Evolutionary conservation across 2,797 vertebrate species (phyloP).

Genomic region (Lepilemur ruficaudatus): DNA sequence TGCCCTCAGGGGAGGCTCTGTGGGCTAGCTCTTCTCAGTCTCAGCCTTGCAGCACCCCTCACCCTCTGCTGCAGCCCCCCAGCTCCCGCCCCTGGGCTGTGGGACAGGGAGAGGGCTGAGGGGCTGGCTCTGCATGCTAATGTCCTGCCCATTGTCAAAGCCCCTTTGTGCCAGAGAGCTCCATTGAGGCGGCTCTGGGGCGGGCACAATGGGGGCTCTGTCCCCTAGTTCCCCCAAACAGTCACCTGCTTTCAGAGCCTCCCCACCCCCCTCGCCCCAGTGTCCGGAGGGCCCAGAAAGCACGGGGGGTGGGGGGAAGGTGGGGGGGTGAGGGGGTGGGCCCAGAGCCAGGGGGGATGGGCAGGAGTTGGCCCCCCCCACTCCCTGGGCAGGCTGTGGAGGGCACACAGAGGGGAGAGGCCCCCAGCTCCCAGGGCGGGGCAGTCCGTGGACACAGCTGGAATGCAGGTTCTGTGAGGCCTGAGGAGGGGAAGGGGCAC

Average conservation of each 20-base stretch:
- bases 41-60: background rate
- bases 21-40: background rate
- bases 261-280: constrained; percentile 35
- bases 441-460: background rate
- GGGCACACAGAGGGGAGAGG: background rate
- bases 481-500: background rate
- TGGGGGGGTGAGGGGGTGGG: background rate
- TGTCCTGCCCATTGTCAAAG: constrained; percentile 81
- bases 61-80: constrained; percentile 37
- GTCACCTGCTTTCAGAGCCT: constrained; percentile 80
- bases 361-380: background rate
- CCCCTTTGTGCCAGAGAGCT: constrained; percentile 82
- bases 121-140: constrained; percentile 83
- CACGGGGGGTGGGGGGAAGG: background rate
- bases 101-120: constrained; percentile 66
- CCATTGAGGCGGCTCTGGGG: constrained; percentile 82
- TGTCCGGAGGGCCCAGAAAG: constrained; percentile 50
- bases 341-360: constrained; percentile 30
- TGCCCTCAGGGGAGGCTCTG: background rate
- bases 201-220: constrained; percentile 84
- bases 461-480: constrained; percentile 45
- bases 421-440: background rate
- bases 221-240: constrained; percentile 79
- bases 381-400: background rate
- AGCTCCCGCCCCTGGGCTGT: constrained; percentile 56